Percentiles rank a stretch among this genome's conserved stretches.
phyloP scores from a whole-genome alignment of 2,797 vertebrate species.

The Taeniopygia guttata region DNA sequence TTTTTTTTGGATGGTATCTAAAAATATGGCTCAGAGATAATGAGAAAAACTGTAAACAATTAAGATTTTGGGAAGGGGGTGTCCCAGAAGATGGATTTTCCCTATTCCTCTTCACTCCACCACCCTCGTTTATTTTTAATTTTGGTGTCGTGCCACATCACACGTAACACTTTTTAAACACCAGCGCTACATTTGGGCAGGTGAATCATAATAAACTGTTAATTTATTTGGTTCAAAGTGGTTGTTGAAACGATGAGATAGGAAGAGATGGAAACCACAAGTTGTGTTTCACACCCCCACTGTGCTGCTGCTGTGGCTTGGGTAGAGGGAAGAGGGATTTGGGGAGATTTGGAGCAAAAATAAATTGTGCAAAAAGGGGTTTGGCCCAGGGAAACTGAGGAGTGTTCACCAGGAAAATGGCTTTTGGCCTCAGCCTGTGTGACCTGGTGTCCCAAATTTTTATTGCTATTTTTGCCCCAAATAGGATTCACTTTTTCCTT shows the following conservation, averaged over 20 bases:
- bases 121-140: background rate
- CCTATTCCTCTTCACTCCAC: background rate
- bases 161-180: background rate
- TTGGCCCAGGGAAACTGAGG: background rate
- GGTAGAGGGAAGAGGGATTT: background rate
- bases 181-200: background rate
- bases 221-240: background rate
- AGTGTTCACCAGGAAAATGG: background rate
- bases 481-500: background rate
- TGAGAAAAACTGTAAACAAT: background rate
- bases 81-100: background rate
- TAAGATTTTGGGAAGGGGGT: rapidly evolving
- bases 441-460: background rate
- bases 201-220: background rate
- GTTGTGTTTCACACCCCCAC: background rate
- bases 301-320: background rate
- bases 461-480: background rate
- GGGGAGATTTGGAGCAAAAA: background rate
- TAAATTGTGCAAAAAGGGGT: background rate
- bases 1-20: background rate
- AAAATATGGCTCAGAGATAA: background rate
- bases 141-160: background rate
- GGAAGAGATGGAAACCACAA: background rate
- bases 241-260: rapidly evolving
- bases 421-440: background rate